Conservation (phyloP, 2,113 vertebrate species). For the Petaurus breviceps region DNA sequence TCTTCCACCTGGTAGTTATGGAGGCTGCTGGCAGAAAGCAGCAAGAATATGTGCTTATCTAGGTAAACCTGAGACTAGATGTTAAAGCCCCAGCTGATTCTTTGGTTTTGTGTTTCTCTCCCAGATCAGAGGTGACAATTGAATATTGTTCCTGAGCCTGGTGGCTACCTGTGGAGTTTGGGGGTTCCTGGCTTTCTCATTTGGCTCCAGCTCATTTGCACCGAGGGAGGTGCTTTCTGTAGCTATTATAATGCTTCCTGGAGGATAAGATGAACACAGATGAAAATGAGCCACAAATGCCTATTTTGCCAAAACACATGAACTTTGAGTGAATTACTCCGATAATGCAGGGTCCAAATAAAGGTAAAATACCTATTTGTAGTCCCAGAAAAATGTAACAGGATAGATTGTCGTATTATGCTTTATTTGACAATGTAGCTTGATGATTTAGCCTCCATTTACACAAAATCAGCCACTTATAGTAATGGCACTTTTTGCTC, state of each 20-base stretch:
- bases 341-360: neutral
- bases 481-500: neutral
- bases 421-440: neutral
- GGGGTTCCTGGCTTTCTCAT: neutral
- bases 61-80: neutral
- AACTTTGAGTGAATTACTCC: neutral
- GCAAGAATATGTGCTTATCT: neutral
- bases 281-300: neutral
- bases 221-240: neutral
- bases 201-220: neutral
- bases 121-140: neutral
- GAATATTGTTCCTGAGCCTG: neutral
- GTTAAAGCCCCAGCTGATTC: neutral
- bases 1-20: neutral
- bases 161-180: neutral
- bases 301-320: neutral
- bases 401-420: neutral
- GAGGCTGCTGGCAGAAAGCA: neutral
- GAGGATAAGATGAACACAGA: neutral
- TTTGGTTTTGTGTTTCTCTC: neutral
- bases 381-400: neutral
- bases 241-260: neutral
- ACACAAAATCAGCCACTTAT: neutral
- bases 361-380: neutral
- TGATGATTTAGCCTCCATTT: neutral